phyloP scores from a whole-genome alignment of 2,113 vertebrate species.

The Pomatorhinus ruficollis region DNA sequence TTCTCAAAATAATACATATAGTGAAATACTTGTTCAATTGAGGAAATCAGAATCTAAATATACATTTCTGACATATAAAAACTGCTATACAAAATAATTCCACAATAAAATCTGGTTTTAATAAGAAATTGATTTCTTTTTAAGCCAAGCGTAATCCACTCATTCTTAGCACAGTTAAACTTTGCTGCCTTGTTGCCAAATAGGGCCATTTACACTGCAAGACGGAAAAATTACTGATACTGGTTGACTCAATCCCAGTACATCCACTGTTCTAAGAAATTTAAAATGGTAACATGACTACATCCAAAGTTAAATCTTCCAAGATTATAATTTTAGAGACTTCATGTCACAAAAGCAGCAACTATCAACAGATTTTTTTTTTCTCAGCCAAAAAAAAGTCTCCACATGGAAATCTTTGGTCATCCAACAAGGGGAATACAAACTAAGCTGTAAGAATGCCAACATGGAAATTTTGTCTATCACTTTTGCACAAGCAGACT shows the following conservation, averaged over 20 bases:
- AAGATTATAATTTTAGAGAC: not conserved
- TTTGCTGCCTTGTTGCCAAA: not conserved
- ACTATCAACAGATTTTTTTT: not conserved
- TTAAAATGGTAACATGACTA: not conserved
- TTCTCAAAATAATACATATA: not conserved
- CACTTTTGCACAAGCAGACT: not conserved
- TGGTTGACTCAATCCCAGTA: not conserved
- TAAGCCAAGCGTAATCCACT: conserved; percentile 20
- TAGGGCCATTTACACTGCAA: not conserved
- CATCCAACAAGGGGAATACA: not conserved
- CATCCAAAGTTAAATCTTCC: not conserved
- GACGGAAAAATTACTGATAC: not conserved
- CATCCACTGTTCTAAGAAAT: not conserved
- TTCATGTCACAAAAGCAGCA: not conserved
- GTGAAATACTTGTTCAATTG: not conserved
- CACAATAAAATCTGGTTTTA: conserved; percentile 37
- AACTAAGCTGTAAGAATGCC: not conserved
- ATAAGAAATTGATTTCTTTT: not conserved
- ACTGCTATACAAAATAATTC: conserved; percentile 16
- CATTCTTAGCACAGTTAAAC: not conserved
- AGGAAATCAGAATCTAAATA: conserved; percentile 17
- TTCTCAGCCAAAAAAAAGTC: not conserved
- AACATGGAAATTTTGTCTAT: not conserved
- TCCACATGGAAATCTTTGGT: not conserved
- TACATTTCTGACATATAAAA: conserved; percentile 7